These are phyloP conservation scores for Typhlichthys subterraneus DNA, from an alignment of 2,797 vertebrate genomes.

Conservation along the genomic window DNA sequence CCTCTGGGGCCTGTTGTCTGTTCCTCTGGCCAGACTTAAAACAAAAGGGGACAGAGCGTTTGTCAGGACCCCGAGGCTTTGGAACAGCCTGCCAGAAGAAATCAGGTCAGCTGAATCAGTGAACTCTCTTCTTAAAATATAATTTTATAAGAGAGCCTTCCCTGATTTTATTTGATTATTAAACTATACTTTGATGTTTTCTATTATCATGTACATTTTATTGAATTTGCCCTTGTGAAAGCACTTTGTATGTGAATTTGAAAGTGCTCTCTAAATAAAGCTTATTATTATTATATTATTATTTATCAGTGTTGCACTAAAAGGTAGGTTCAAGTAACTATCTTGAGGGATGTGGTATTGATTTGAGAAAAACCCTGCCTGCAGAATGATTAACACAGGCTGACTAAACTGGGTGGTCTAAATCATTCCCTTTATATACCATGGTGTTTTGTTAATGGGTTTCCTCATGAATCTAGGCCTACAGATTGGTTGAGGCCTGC, in stretches of 20 bases:
- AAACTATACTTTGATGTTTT: too few relatives aligned
- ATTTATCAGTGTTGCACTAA: background rate
- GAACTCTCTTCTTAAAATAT: too few relatives aligned
- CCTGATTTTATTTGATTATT: too few relatives aligned
- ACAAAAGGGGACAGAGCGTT: too few relatives aligned
- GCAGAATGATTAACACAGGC: conserved; percentile 63
- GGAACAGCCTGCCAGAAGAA: too few relatives aligned
- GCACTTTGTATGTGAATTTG: too few relatives aligned
- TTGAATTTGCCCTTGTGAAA: too few relatives aligned
- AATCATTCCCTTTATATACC: conserved; percentile 54
- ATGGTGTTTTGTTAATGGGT: conserved; percentile 65
- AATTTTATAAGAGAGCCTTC: too few relatives aligned
- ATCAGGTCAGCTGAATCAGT: too few relatives aligned
- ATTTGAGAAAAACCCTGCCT: conserved; percentile 53
- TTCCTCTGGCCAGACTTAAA: background rate
- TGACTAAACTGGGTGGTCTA: conserved; percentile 28
- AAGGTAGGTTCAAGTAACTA: background rate
- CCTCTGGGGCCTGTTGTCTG: background rate
- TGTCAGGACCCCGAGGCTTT: too few relatives aligned
- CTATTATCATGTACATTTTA: too few relatives aligned
- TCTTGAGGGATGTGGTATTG: conserved; percentile 43
- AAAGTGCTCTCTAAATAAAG: too few relatives aligned
- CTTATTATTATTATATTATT: background rate
- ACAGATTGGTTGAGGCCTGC: conserved; percentile 49
- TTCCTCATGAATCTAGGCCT: conserved; percentile 57